phyloP scores from a whole-genome alignment of 2,888 invertebrate species.

The Hypolimnas misippus region DNA sequence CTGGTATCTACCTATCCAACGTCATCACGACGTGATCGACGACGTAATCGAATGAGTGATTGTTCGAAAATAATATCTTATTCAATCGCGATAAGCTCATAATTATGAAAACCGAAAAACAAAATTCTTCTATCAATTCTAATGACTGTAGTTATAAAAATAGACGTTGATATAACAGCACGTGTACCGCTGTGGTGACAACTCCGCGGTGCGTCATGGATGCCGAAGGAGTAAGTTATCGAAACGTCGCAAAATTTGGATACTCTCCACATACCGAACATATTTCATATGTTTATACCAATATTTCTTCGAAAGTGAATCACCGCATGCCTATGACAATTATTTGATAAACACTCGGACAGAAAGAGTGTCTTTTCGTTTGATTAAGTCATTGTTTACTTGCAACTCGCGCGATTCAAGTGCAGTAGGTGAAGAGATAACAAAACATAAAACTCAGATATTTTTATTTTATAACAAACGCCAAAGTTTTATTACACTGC shows the following conservation, averaged over 20 bases:
- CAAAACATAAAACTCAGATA: not conserved
- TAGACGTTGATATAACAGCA: constrained; percentile 20
- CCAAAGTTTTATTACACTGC: not conserved
- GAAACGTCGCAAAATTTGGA: constrained; percentile 48
- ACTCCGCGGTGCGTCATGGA: constrained; percentile 28
- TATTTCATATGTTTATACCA: constrained; percentile 35
- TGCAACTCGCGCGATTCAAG: not conserved
- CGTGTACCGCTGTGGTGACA: constrained; percentile 11
- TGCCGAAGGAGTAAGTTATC: constrained; percentile 27
- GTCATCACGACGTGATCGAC: too few relatives aligned
- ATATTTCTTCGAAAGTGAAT: constrained; percentile 31
- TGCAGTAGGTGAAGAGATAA: not conserved
- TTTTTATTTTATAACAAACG: not conserved
- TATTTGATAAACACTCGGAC: not conserved
- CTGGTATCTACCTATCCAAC: not conserved
- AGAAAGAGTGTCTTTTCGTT: not conserved
- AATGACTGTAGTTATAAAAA: constrained; percentile 17
- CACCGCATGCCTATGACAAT: constrained; percentile 19
- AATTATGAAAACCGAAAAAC: not conserved
- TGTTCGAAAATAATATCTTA: not conserved
- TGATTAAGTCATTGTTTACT: not conserved
- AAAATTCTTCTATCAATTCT: not conserved
- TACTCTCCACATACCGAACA: constrained; percentile 48
- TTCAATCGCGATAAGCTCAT: not conserved
- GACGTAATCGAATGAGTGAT: not conserved